Percentiles rank a stretch among this genome's conserved stretches.
phyloP scores from a whole-genome alignment of 2,113 vertebrate species.

The Labeo rohita region DNA sequence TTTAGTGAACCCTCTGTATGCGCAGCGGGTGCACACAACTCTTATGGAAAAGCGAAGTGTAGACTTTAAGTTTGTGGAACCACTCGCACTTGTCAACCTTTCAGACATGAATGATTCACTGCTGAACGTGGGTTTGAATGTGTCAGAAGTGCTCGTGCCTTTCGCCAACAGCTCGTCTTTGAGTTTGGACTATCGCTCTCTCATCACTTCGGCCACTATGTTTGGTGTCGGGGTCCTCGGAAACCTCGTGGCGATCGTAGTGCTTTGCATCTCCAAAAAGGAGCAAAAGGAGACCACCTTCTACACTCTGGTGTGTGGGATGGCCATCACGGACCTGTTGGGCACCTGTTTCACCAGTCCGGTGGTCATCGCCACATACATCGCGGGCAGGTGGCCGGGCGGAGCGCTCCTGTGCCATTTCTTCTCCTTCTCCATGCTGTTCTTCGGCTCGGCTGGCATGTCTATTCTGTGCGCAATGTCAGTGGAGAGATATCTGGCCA shows the following conservation, averaged over 20 bases:
- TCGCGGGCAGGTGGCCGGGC: slow-evolving; percentile 76
- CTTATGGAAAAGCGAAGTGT: background rate
- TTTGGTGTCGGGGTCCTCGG: slow-evolving; percentile 79
- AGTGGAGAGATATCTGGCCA: slow-evolving; percentile 80
- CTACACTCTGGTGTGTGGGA: slow-evolving; percentile 81
- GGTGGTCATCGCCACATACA: slow-evolving; percentile 81
- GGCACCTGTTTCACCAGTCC: slow-evolving; percentile 83
- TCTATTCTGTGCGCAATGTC: slow-evolving; percentile 83
- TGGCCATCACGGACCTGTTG: slow-evolving; percentile 81
- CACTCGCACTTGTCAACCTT: background rate
- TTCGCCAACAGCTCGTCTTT: slow-evolving; percentile 64
- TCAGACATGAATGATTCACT: slow-evolving; percentile 66
- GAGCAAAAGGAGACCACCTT: slow-evolving; percentile 83
- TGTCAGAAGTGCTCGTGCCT: slow-evolving; percentile 60
- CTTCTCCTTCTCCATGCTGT: slow-evolving; percentile 84
- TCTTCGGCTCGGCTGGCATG: slow-evolving; percentile 81
- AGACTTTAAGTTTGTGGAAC: background rate
- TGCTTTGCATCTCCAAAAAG: slow-evolving; percentile 77
- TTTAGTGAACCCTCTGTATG: background rate
- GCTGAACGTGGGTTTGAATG: slow-evolving; percentile 61
- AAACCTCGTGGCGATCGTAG: slow-evolving; percentile 80
- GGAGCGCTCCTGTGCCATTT: slow-evolving; percentile 78
- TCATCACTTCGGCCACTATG: slow-evolving; percentile 78
- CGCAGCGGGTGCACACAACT: background rate
- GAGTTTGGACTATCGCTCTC: slow-evolving; percentile 71